These are phyloP conservation scores for Xerus inauris DNA, from an alignment of 2,113 vertebrate species.

Conservation along the genomic window DNA sequence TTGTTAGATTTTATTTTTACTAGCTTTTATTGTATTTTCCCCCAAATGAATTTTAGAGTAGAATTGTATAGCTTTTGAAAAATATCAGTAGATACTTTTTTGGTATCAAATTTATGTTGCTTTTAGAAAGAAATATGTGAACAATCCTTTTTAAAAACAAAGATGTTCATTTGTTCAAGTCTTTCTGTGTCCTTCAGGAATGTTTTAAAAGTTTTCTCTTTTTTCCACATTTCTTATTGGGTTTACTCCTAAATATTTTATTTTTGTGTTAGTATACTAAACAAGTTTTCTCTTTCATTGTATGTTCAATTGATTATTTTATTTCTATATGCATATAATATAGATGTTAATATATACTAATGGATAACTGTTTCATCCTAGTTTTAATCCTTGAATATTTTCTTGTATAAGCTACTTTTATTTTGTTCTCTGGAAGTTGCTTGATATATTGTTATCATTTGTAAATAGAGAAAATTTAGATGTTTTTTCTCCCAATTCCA, in stretches of 20 bases:
- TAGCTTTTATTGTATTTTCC: neutral
- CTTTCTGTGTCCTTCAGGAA: neutral
- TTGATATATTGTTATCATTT: neutral
- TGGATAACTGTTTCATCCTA: neutral
- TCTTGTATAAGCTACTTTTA: neutral
- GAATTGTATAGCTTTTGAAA: neutral
- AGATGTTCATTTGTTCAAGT: neutral
- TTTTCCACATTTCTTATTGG: neutral
- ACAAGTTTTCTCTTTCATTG: neutral
- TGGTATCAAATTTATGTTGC: neutral
- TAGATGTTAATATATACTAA: neutral
- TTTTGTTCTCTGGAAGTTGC: neutral
- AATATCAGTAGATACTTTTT: neutral
- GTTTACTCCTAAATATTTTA: neutral
- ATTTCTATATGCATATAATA: neutral
- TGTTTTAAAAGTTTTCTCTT: neutral
- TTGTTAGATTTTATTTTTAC: constrained; percentile 7
- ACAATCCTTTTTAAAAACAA: neutral
- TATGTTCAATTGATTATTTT: neutral
- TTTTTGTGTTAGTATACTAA: neutral
- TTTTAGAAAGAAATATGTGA: neutral
- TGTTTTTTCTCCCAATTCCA: neutral
- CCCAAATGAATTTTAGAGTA: neutral
- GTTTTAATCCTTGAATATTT: neutral
- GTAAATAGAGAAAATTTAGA: neutral